phyloP scores from a whole-genome alignment of 2,888 invertebrate genomes.

The Pyralis farinalis region DNA sequence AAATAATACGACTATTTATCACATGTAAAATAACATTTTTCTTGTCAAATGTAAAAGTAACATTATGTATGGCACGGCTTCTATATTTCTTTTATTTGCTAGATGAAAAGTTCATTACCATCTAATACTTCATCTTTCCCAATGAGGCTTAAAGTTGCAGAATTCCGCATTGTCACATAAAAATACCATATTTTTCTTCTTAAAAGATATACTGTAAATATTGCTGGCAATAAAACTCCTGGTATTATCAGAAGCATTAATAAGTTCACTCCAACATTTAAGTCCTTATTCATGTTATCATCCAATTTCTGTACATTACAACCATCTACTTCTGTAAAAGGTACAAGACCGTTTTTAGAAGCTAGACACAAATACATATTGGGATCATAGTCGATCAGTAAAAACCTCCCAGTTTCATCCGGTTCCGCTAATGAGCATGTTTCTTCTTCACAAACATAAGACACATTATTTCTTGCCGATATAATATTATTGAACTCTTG shows the following conservation, averaged over 20 bases:
- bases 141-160: slow-evolving; percentile 76
- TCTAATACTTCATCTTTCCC: slow-evolving; percentile 55
- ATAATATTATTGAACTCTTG: slow-evolving; percentile 35
- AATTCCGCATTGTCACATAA: slow-evolving; percentile 79
- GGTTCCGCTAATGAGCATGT: slow-evolving; percentile 19
- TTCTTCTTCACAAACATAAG: slow-evolving; percentile 18
- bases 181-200: slow-evolving; percentile 82
- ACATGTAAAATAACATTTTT: too few species aligned
- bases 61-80: too few species aligned
- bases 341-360: slow-evolving; percentile 26
- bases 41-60: too few species aligned
- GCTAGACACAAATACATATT: slow-evolving; percentile 41
- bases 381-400: slow-evolving; percentile 42
- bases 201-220: slow-evolving; percentile 35
- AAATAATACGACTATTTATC: too few species aligned
- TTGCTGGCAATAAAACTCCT: slow-evolving; percentile 28
- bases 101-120: slow-evolving; percentile 42
- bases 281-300: slow-evolving; percentile 19
- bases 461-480: slow-evolving; percentile 24
- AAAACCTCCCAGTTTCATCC: slow-evolving; percentile 30
- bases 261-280: slow-evolving; percentile 22
- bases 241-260: slow-evolving; percentile 41
- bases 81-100: too few species aligned
- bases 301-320: slow-evolving; percentile 33
- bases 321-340: slow-evolving; percentile 26